Percentiles rank a stretch among this genome's conserved stretches.
These are phyloP conservation scores for Gymnoscelis rufifasciata DNA, from an alignment of 2,888 invertebrate species.

Conservation along the genomic window DNA sequence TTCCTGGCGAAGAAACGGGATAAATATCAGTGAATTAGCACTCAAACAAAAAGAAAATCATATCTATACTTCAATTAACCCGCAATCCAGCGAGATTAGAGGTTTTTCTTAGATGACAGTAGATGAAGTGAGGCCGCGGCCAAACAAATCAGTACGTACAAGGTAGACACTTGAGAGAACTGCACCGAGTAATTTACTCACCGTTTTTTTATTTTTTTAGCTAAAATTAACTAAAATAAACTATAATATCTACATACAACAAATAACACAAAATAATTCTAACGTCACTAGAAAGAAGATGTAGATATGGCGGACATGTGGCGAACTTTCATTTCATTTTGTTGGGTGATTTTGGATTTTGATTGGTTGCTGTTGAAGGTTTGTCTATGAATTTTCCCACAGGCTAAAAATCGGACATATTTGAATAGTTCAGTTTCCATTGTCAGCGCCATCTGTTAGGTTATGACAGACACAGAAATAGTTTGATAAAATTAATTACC, in stretches of 20 bases:
- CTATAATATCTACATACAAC: constrained; percentile 56
- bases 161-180: constrained; percentile 37
- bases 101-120: constrained; percentile 67
- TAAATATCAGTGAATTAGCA: too few relatives aligned
- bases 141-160: constrained; percentile 54
- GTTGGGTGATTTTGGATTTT: constrained; percentile 30
- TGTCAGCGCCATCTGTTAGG: too few relatives aligned
- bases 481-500: too few relatives aligned
- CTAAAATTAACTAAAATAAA: constrained; percentile 70
- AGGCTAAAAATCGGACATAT: constrained; percentile 11
- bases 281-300: constrained; percentile 73
- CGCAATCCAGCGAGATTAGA: constrained; percentile 43
- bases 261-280: constrained; percentile 70
- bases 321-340: constrained; percentile 66
- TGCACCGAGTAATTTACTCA: constrained; percentile 49
- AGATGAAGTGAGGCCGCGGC: constrained; percentile 59
- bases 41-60: neutral
- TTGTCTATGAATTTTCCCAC: constrained; percentile 25
- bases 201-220: constrained; percentile 54
- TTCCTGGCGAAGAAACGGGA: neutral
- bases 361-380: constrained; percentile 23
- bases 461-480: too few relatives aligned
- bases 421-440: too few relatives aligned
- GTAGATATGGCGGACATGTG: constrained; percentile 76
- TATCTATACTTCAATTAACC: constrained; percentile 29